Percentiles rank a stretch among this genome's conserved stretches.
Conservation (phyloP, 2,113 vertebrate genomes). For the Peucedramus taeniatus region DNA sequence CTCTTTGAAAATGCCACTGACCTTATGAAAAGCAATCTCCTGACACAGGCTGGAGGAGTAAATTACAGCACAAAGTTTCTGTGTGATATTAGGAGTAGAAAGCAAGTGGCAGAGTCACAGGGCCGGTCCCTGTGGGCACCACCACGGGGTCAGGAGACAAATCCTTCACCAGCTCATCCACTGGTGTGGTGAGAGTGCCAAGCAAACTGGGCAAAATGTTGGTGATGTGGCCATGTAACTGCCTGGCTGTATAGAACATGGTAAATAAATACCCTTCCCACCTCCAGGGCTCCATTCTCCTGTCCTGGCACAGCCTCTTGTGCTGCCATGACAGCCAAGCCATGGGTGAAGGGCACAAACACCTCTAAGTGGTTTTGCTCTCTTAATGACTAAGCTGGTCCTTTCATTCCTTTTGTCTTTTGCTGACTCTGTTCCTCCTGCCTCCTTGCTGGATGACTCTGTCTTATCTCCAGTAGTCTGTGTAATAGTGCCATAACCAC, state of each 20-base stretch:
- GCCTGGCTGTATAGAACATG: neutral
- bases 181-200: fast-evolving
- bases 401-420: neutral
- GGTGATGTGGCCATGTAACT: neutral
- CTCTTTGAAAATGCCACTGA: neutral
- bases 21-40: neutral
- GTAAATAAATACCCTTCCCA: neutral
- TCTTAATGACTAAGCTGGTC: neutral
- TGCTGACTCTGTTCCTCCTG: neutral
- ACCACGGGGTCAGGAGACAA: fast-evolving
- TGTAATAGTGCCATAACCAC: neutral
- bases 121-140: neutral
- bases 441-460: neutral
- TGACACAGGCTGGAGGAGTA: neutral
- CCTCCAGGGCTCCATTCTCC: neutral
- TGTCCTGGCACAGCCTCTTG: neutral
- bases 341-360: neutral
- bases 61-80: neutral
- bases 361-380: neutral
- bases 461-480: neutral
- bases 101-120: neutral
- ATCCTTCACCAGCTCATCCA: neutral
- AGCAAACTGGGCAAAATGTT: neutral
- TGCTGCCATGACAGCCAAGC: neutral
- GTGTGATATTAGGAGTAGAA: neutral